A percentile compares a stretch with the other conserved stretches of the same genome.
Evolutionary conservation across 2,888 invertebrate species (phyloP).

Genomic region (Nasonia oneida): DNA sequence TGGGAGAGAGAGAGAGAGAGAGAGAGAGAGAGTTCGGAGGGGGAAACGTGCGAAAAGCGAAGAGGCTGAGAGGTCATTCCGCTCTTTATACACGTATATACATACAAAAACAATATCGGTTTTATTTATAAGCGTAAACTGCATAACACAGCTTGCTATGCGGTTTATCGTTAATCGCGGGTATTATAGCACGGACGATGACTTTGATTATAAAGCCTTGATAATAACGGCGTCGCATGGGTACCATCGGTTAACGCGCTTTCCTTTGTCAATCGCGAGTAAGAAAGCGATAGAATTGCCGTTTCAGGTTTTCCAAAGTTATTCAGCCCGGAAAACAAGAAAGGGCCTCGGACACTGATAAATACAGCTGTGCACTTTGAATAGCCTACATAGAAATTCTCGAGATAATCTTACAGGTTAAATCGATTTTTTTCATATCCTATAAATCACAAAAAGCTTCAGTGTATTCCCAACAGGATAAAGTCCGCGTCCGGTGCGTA

Average conservation of each 20-base stretch:
- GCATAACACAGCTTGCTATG: slow-evolving; percentile 26
- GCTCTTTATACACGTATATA: slow-evolving; percentile 11
- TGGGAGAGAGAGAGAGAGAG: background rate
- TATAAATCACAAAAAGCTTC: no score
- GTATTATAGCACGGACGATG: slow-evolving; percentile 55
- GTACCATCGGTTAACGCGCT: background rate
- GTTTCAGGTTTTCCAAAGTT: background rate
- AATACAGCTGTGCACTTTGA: slow-evolving; percentile 1
- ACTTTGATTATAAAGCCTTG: slow-evolving; percentile 58
- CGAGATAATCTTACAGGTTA: no score
- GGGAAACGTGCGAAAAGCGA: slow-evolving; percentile 46
- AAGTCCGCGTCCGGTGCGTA: no score
- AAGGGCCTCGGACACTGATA: slow-evolving; percentile 46
- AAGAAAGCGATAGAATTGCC: no score
- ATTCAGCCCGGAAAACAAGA: slow-evolving; percentile 22
- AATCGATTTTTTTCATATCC: no score
- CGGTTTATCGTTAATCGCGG: slow-evolving; percentile 58
- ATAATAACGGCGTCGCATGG: slow-evolving; percentile 42
- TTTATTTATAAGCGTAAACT: slow-evolving; percentile 17
- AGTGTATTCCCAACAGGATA: no score
- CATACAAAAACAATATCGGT: slow-evolving; percentile 14
- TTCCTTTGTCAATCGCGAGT: background rate
- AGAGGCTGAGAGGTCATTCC: slow-evolving; percentile 54
- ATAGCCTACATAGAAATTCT: no score
- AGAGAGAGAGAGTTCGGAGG: background rate